phyloP scores from a whole-genome alignment of 2,888 invertebrate species.

The Drosophila vallismaia region DNA sequence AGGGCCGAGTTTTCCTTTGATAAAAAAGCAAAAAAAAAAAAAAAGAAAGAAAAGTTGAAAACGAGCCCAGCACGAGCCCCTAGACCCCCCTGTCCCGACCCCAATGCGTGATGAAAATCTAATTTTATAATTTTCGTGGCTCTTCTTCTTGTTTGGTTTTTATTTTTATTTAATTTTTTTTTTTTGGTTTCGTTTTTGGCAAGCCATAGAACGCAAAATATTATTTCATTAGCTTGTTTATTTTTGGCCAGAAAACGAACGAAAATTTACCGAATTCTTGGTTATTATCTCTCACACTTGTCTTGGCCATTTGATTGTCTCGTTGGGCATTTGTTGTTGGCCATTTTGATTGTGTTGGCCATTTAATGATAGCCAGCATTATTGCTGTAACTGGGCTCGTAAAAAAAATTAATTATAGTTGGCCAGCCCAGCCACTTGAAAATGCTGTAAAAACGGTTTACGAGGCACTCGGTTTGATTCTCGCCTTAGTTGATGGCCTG shows the following conservation, averaged over 20 bases:
- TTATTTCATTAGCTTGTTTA: conserved; percentile 46
- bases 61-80: conserved; percentile 35
- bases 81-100: background rate
- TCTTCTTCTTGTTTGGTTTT: conserved; percentile 27
- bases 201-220: conserved; percentile 35
- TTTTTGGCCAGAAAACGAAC: conserved; percentile 47
- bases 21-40: conserved; percentile 17
- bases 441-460: conserved; percentile 58
- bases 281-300: conserved; percentile 35
- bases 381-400: conserved; percentile 56
- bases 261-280: conserved; percentile 13
- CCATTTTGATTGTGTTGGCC: conserved; percentile 34
- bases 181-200: conserved; percentile 11
- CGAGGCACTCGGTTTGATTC: conserved; percentile 29
- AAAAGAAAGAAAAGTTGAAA: background rate
- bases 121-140: conserved; percentile 49
- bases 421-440: conserved; percentile 55
- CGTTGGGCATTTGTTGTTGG: conserved; percentile 28
- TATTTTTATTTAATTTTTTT: conserved; percentile 6
- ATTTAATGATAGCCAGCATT: conserved; percentile 48
- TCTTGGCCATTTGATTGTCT: conserved; percentile 48
- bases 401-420: conserved; percentile 63
- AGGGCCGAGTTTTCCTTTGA: conserved; percentile 66
- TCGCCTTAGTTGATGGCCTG: conserved; percentile 23
- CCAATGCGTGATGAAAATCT: conserved; percentile 27